Conservation (phyloP, 2,888 invertebrate genomes). For the Saturnia japonica region DNA sequence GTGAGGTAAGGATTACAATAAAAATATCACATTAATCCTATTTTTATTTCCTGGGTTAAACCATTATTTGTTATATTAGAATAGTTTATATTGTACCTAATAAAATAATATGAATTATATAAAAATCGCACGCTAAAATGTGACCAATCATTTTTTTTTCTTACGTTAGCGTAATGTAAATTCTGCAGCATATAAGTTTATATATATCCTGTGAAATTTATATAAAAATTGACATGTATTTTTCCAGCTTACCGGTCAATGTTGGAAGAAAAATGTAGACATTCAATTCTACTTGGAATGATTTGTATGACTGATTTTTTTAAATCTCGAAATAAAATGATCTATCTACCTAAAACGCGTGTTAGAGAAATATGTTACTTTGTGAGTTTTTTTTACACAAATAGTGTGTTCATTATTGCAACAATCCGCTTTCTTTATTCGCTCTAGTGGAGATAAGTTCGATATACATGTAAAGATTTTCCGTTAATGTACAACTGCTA, state of each 20-base stretch:
- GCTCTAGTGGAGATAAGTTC: constrained; percentile 72
- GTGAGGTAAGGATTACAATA: constrained; percentile 69
- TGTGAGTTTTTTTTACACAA: constrained; percentile 30
- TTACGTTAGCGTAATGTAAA: no score
- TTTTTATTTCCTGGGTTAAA: constrained; percentile 54
- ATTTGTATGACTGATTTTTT: background rate
- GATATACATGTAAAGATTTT: constrained; percentile 76
- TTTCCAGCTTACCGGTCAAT: background rate
- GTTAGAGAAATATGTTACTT: constrained; percentile 6
- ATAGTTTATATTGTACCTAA: background rate
- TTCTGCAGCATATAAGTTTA: background rate
- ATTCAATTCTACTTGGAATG: background rate
- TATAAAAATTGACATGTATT: background rate
- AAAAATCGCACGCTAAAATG: background rate
- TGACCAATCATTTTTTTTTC: no score
- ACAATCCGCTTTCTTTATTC: constrained; percentile 69
- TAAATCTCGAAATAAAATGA: background rate
- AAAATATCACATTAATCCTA: constrained; percentile 58
- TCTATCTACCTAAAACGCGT: background rate
- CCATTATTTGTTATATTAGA: background rate
- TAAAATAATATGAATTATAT: background rate
- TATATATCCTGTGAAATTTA: background rate
- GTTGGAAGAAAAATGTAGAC: background rate
- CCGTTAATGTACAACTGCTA: constrained; percentile 69
- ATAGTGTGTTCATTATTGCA: constrained; percentile 52